A percentile compares a stretch with the other conserved stretches of the same genome.
Evolutionary conservation across 2,888 invertebrate species (phyloP).

Genomic region (Xanthorhoe spadicearia): DNA sequence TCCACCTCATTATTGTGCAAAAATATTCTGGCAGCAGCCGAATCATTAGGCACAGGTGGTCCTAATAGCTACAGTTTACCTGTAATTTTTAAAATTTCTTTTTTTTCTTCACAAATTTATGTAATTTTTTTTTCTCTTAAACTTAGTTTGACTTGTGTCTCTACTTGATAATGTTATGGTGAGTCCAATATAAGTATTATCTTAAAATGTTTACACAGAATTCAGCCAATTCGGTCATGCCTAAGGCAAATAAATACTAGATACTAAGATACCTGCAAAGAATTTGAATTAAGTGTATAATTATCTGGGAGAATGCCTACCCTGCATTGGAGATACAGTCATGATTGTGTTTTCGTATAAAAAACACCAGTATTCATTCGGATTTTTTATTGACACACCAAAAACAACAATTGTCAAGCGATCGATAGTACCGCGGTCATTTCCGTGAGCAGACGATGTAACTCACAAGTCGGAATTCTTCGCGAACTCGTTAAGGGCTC

Average conservation of each 20-base stretch:
- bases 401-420: neutral
- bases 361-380: neutral
- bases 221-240: too few relatives aligned
- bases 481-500: slow-evolving; percentile 62
- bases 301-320: too few relatives aligned
- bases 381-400: neutral
- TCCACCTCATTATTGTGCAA: slow-evolving; percentile 14
- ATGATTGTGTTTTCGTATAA: too few relatives aligned
- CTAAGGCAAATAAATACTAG: too few relatives aligned
- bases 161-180: too few relatives aligned
- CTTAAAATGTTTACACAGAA: too few relatives aligned
- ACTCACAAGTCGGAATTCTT: slow-evolving; percentile 65
- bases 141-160: too few relatives aligned
- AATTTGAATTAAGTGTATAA: too few relatives aligned
- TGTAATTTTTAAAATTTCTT: slow-evolving; percentile 3
- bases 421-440: slow-evolving; percentile 46
- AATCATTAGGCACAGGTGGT: slow-evolving; percentile 28
- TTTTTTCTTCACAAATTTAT: neutral
- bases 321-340: too few relatives aligned
- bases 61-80: slow-evolving; percentile 15
- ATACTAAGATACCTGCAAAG: too few relatives aligned
- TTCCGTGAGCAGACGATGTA: slow-evolving; percentile 64
- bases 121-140: too few relatives aligned
- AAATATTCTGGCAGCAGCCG: slow-evolving; percentile 20
- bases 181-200: too few relatives aligned